Percentiles rank a stretch among this genome's conserved stretches.
Evolutionary conservation across 2,797 vertebrate genomes (phyloP).

Genomic region (Spinibarbus caldwelli): DNA sequence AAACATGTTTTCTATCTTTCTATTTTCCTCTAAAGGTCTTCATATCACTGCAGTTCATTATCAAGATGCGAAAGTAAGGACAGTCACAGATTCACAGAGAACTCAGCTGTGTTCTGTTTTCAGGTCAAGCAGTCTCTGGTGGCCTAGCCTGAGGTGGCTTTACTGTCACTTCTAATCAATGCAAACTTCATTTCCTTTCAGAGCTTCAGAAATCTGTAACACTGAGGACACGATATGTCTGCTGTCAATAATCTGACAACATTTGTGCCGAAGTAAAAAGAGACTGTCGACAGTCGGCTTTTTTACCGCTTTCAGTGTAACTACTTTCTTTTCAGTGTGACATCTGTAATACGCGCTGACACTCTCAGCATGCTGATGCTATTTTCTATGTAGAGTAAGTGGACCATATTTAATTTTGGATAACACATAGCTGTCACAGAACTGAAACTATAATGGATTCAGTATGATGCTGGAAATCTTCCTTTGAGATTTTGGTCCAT

Average conservation of each 20-base stretch:
- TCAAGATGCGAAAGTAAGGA: conserved; percentile 22
- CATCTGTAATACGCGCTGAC: conserved; percentile 6
- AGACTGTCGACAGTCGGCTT: conserved; percentile 13
- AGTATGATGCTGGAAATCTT: not conserved
- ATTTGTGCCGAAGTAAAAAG: conserved; percentile 20
- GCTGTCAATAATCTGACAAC: conserved; percentile 26
- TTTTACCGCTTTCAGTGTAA: conserved; percentile 16
- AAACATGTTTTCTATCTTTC: not conserved
- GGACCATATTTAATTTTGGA: conserved; percentile 38
- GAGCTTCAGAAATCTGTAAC: not conserved
- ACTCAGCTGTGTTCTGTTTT: conserved; percentile 33
- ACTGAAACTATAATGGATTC: conserved; percentile 7
- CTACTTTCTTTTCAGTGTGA: conserved; percentile 12
- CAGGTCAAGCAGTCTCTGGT: conserved; percentile 41
- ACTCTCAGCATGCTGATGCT: conserved; percentile 21
- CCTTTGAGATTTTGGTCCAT: conserved; percentile 12
- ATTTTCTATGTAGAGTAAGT: conserved; percentile 35
- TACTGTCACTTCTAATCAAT: conserved; percentile 40
- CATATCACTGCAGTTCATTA: not conserved
- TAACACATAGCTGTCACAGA: conserved; percentile 16
- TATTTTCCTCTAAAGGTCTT: not conserved
- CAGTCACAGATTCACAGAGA: conserved; percentile 1
- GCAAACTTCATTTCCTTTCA: conserved; percentile 8
- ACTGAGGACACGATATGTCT: conserved; percentile 16
- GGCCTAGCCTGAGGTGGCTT: conserved; percentile 22